Conservation (phyloP, 2,888 invertebrate genomes). For the Abscondita cerata region DNA sequence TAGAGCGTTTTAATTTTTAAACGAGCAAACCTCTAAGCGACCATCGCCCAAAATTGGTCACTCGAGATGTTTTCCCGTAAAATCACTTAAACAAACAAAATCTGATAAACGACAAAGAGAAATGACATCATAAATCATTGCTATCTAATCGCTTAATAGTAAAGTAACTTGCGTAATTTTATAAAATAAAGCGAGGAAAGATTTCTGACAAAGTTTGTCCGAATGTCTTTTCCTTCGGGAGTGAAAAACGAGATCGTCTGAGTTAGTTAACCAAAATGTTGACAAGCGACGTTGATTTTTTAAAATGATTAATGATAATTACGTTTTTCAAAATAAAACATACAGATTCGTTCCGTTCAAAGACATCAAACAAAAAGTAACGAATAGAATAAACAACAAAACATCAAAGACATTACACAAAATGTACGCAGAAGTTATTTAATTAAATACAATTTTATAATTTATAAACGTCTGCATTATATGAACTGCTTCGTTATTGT, state of each 20-base stretch:
- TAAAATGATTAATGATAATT: too few species aligned
- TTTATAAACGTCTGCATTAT: too few species aligned
- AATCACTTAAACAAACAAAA: slow-evolving; percentile 18
- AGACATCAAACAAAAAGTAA: too few species aligned
- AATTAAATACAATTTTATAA: too few species aligned
- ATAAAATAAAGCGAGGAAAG: slow-evolving; percentile 8
- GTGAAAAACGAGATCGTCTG: background rate
- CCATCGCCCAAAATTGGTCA: slow-evolving; percentile 28
- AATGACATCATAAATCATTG: slow-evolving; percentile 24
- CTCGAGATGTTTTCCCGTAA: slow-evolving; percentile 22
- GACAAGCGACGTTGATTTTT: too few species aligned
- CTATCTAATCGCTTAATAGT: slow-evolving; percentile 25
- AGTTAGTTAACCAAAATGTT: too few species aligned
- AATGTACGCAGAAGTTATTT: too few species aligned
- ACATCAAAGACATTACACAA: too few species aligned
- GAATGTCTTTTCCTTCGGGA: background rate
- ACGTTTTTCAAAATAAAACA: too few species aligned
- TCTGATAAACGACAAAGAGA: slow-evolving; percentile 17
- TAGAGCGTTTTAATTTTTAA: slow-evolving; percentile 34
- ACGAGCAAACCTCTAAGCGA: slow-evolving; percentile 28
- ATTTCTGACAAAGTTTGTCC: slow-evolving; percentile 3
- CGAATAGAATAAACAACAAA: too few species aligned
- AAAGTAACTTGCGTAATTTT: slow-evolving; percentile 19
- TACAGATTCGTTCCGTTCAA: too few species aligned
- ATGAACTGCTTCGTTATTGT: too few species aligned